Base-by-base conservation (phyloP, 2,888 invertebrate genomes). In the Himalopsyche anomala region DNA sequence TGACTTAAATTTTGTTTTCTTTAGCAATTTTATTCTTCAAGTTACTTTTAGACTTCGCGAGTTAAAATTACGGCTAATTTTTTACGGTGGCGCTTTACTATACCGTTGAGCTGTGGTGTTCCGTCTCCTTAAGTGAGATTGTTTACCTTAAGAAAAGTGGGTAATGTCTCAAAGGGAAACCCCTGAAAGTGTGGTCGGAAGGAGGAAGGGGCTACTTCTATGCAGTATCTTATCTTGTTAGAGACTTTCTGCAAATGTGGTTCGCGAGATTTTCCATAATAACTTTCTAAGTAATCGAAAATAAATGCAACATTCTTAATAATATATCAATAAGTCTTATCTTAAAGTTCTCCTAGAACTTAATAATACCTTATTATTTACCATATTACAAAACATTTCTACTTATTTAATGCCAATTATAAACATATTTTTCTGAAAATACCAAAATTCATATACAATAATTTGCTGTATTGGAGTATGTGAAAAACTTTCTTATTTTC, bases 81-180 rank as follows among this genome's bases (percentile, higher is more conserved):
- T 51, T 28, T 62, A 62, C 19, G 62, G 62, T 62, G 28, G 62
- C 19, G 62, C 28, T 62, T 62, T 62, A 62, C 19, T 62, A 62
- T 62, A 19, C 62, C 62, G 62, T 62, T 11, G 62, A 62, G 62
- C 62, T 9, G 62, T 19, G 62, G 62, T 62, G 62, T 28, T 6
- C 19, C 62, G 3, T 62, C 62, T n/a, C 28, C 62, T 8, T 62
- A 83, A 83, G 54, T 69, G 56, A 80, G 55, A 82, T 81, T 85
- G 85, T 86, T 86, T 86, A 45, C 80, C 85, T 79, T 80, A 56
- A 83, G 55, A 69, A 82, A 82, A 82, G 62, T 56, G 56, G 82
- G 62, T 74, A 82, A 62, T 85, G 81, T 82, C 85, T 85, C 85
- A 81, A 82, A 85, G 82, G 51, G 45, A 81, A 85, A 81, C 84